A percentile compares a stretch with the other conserved stretches of the same genome.
Conservation (phyloP, 2,797 vertebrate genomes). For the Fistularia commersonii region DNA sequence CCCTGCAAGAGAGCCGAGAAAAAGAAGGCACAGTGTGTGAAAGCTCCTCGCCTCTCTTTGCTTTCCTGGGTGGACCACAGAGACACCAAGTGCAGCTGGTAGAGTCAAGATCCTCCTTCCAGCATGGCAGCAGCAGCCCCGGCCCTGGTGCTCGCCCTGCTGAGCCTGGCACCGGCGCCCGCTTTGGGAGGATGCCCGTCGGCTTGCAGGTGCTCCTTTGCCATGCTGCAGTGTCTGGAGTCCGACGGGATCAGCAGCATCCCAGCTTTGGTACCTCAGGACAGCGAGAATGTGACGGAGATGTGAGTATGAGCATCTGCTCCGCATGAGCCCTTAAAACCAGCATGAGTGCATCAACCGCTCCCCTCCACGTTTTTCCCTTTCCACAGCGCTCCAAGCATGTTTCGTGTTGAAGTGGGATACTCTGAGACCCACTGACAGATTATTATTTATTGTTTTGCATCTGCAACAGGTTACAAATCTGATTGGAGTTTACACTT, state of each 20-base stretch:
- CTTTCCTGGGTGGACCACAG: slow-evolving; percentile 28
- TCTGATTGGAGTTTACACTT: too few species aligned
- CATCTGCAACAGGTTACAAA: too few species aligned
- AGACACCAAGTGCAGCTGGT: slow-evolving; percentile 23
- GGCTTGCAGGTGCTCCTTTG: slow-evolving; percentile 72
- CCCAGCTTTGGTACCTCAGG: slow-evolving; percentile 63
- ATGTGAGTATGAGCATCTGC: slow-evolving; percentile 72
- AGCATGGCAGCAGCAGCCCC: slow-evolving; percentile 61
- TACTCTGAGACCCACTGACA: too few species aligned
- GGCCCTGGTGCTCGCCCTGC: slow-evolving; percentile 46
- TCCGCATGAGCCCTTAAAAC: slow-evolving; percentile 11
- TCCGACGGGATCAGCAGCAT: slow-evolving; percentile 60
- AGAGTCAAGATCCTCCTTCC: slow-evolving; percentile 30
- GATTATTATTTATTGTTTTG: too few species aligned
- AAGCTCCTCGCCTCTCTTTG: slow-evolving; percentile 29
- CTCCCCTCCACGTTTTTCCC: not conserved
- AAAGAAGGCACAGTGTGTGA: slow-evolving; percentile 29
- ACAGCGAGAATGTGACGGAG: slow-evolving; percentile 81
- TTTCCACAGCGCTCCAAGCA: not conserved
- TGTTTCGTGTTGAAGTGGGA: not conserved
- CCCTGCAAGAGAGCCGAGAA: slow-evolving; percentile 39
- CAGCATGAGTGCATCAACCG: not conserved
- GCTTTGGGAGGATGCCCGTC: slow-evolving; percentile 63
- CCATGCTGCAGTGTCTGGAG: slow-evolving; percentile 75
- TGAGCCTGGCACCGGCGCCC: slow-evolving; percentile 50